Evolutionary conservation across 2,888 invertebrate species (phyloP).

Genomic region (Cerastis rubricosa): DNA sequence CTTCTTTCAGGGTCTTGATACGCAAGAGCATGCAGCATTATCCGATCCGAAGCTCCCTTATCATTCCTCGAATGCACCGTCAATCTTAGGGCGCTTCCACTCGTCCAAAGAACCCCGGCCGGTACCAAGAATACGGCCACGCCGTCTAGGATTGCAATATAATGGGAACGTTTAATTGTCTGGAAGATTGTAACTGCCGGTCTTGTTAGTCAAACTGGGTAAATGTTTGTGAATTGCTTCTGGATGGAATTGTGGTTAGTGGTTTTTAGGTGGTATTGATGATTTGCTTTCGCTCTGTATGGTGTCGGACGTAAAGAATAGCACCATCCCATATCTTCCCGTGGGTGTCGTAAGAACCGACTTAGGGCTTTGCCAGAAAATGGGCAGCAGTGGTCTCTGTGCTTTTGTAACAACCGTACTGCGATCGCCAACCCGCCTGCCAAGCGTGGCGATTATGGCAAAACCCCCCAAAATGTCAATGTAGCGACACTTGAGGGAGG

Average conservation of each 20-base stretch:
- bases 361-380: no score
- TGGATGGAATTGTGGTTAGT: neutral
- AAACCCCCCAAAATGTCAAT: no score
- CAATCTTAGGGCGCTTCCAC: slow-evolving; percentile 80
- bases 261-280: neutral
- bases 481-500: no score
- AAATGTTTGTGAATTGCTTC: slow-evolving; percentile 34
- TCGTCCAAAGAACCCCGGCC: slow-evolving; percentile 91
- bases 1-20: slow-evolving; percentile 96
- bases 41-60: slow-evolving; percentile 95
- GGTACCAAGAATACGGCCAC: slow-evolving; percentile 89
- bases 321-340: no score
- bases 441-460: no score
- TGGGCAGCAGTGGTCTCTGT: no score
- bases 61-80: slow-evolving; percentile 93
- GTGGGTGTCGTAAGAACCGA: no score
- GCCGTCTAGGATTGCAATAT: slow-evolving; percentile 77
- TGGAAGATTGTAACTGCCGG: slow-evolving; percentile 48
- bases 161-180: slow-evolving; percentile 39
- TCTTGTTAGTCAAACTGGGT: slow-evolving; percentile 4
- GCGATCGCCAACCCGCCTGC: no score
- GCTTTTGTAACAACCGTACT: no score
- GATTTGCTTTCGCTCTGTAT: no score
- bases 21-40: slow-evolving; percentile 95
- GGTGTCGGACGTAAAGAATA: no score